Evolutionary conservation across 2,113 vertebrate species (phyloP).

Genomic region (Rhynchopsitta pachyrhyncha): DNA sequence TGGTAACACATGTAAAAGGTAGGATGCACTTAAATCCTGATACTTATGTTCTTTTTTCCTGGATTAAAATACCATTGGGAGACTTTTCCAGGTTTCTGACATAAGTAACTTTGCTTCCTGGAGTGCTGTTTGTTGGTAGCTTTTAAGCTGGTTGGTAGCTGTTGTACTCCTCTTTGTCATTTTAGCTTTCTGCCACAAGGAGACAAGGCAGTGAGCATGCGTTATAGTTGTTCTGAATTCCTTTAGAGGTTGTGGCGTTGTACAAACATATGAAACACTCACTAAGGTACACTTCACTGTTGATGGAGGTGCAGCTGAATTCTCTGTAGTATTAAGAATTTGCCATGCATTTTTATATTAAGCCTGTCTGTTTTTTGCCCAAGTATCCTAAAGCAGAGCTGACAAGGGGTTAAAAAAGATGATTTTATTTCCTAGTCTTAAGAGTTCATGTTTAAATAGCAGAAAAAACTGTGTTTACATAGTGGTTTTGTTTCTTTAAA

Average conservation of each 20-base stretch:
- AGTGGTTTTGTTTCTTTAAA: neutral
- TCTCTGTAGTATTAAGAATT: accelerated
- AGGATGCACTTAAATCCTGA: neutral
- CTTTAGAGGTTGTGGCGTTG: neutral
- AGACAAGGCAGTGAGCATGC: neutral
- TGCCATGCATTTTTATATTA: no score
- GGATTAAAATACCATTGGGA: neutral
- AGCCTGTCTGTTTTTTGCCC: neutral
- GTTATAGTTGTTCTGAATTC: neutral
- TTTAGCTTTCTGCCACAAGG: neutral
- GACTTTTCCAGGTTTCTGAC: neutral
- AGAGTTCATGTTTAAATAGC: neutral
- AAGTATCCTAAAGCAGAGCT: neutral
- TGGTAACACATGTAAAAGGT: accelerated
- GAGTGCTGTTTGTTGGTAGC: neutral
- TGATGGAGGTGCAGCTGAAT: neutral
- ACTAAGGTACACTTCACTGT: accelerated
- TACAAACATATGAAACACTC: neutral
- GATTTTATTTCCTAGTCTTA: neutral
- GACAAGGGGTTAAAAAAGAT: neutral
- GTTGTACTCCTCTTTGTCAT: neutral
- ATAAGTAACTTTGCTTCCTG: neutral
- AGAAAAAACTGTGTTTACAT: neutral
- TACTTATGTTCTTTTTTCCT: no score
- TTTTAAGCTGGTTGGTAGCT: neutral